Percentiles rank a stretch among this genome's conserved stretches.
Evolutionary conservation across 2,113 vertebrate genomes (phyloP).

Genomic region (Polypterus bichir): DNA sequence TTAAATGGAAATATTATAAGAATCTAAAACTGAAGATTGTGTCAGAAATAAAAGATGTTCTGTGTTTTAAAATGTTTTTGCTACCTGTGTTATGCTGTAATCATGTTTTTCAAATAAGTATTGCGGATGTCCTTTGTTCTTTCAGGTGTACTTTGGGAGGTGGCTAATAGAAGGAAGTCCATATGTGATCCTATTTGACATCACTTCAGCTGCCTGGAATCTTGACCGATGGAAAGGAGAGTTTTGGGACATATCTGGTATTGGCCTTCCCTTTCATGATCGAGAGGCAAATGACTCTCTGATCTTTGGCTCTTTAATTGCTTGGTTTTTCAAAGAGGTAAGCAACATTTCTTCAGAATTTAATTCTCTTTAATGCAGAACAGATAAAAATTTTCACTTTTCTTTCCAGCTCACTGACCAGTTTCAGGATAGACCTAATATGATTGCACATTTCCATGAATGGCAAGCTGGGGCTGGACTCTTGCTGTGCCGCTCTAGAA

Average conservation of each 20-base stretch:
- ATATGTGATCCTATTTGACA: conserved; percentile 81
- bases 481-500: conserved; percentile 63
- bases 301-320: conserved; percentile 78
- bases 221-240: conserved; percentile 87
- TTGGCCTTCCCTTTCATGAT: conserved; percentile 79
- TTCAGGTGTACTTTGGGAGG: conserved; percentile 77
- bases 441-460: conserved; percentile 86
- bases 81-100: too few relatives aligned
- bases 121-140: neutral
- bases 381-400: conserved; percentile 3
- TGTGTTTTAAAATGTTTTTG: too few relatives aligned
- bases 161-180: conserved; percentile 93
- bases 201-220: conserved; percentile 74
- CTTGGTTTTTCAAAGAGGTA: conserved; percentile 96
- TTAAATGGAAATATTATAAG: too few relatives aligned
- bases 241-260: conserved; percentile 71
- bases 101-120: neutral
- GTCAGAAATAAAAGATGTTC: too few relatives aligned
- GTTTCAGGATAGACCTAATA: conserved; percentile 52
- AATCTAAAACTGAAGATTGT: too few relatives aligned
- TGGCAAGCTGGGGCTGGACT: conserved; percentile 87
- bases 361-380: neutral
- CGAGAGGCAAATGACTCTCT: conserved; percentile 79
- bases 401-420: conserved; percentile 60
- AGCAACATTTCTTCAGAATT: neutral